Evolutionary conservation across 2,113 vertebrate genomes (phyloP), one percentile per base, ranked within the genome.

Genomic region (Dasyornis broadbenti): DNA sequence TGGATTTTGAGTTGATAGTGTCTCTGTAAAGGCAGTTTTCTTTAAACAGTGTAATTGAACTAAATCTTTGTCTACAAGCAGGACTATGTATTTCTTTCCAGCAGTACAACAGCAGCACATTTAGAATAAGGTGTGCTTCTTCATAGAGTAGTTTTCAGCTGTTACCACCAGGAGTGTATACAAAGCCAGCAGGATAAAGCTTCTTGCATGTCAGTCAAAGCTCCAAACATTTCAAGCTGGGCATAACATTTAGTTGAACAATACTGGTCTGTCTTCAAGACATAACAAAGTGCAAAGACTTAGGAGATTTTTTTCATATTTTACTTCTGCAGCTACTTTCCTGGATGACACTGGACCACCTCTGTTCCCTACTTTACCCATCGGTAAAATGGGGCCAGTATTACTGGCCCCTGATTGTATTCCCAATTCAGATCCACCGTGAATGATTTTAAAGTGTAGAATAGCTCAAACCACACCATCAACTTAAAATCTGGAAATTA

Each of bases 401-500:
- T 73, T 80, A 86, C 20, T 31, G 30, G 26, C 6, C 37, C 19
- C 27, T 63, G 24, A 60, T 13, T 49, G 7, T 56, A 69, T 82
- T 31, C 60, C 22, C 28, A 15, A 42, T 28, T 91, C 57, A 72
- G 30, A 76, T 45, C 27, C 22, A 53, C 7, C 28, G 22, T 42
- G 20, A 90, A 61, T 53, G 63, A 23, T 75, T 94, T 89, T 60
- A 14, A 95, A 70, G 15, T 40, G 63, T 16, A 68, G 60, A 80
- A 66, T 14, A 70, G 49, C 15, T 93, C 63, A 83, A 81, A 77
- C 24, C 14, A 60, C 35, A 42, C 13, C 44, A 83, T 50, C 39
- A 75, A 60, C 23, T 78, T 75, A 31, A 90, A 86, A 77, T 52
- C 39, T 83, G 33, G 39, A 88, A 83, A 88, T 35, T 27, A 90